Evolutionary conservation across 2,888 invertebrate species (phyloP).

Genomic region (Cryptophagus acutangulus): DNA sequence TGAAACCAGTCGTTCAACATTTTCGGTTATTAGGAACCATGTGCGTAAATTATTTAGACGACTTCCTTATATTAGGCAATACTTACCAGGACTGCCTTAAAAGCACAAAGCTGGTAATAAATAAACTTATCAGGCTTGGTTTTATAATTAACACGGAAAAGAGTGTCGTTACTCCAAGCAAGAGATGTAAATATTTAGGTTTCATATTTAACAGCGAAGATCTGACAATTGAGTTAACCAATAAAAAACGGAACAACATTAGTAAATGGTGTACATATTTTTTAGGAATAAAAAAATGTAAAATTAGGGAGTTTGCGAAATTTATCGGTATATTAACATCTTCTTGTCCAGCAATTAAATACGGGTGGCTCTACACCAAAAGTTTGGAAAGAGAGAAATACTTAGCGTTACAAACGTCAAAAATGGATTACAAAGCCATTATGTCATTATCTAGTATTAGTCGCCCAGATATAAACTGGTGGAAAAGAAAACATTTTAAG

Average conservation of each 20-base stretch:
- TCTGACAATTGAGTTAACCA: constrained; percentile 14
- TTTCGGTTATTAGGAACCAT: constrained; percentile 18
- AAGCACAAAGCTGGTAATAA: constrained; percentile 1
- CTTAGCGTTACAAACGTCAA: constrained; percentile 10
- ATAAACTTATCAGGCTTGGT: constrained; percentile 16
- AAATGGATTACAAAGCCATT: too few relatives aligned
- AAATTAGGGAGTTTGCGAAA: too few relatives aligned
- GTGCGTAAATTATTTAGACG: constrained; percentile 23
- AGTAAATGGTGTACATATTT: too few relatives aligned
- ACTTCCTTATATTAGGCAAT: constrained; percentile 16
- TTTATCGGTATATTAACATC: constrained; percentile 22
- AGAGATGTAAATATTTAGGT: constrained; percentile 19
- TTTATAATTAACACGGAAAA: constrained; percentile 23
- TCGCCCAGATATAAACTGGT: constrained; percentile 26
- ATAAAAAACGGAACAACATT: too few relatives aligned
- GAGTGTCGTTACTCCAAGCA: constrained; percentile 12
- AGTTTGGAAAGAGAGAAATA: constrained; percentile 11
- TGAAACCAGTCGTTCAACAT: constrained; percentile 22
- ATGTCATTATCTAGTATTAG: too few relatives aligned
- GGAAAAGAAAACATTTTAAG: constrained; percentile 17
- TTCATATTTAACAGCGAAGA: constrained; percentile 16
- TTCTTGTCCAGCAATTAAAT: constrained; percentile 25
- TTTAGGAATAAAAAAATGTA: too few relatives aligned
- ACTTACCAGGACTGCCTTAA: constrained; percentile 11
- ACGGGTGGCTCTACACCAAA: constrained; percentile 18